A percentile compares a stretch with the other conserved stretches of the same genome.
Evolutionary conservation across 2,113 vertebrate species (phyloP).

Genomic region (Myiagra hebetior): DNA sequence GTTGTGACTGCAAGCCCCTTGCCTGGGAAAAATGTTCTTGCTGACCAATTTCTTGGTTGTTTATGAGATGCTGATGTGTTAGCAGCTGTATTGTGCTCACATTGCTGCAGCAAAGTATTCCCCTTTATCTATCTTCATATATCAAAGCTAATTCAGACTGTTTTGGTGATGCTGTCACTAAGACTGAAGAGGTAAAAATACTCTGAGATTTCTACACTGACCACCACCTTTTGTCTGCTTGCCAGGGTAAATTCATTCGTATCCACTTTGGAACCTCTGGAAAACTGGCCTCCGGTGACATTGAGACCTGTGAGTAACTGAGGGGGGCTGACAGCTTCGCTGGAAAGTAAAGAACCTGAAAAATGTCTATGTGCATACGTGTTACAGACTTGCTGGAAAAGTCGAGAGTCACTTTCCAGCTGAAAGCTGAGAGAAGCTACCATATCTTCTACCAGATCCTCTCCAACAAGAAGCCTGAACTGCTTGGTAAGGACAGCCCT

Average conservation of each 20-base stretch:
- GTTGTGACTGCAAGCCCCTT: background rate
- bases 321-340: background rate
- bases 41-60: background rate
- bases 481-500: slow-evolving; percentile 76
- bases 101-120: background rate
- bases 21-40: background rate
- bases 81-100: background rate
- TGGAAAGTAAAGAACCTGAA: background rate
- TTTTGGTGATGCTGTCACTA: background rate
- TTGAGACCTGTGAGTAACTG: slow-evolving; percentile 76
- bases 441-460: slow-evolving; percentile 95
- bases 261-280: slow-evolving; percentile 78
- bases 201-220: background rate
- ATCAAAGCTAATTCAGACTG: background rate
- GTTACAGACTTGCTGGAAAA: slow-evolving; percentile 86
- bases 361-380: background rate
- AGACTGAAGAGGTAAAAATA: background rate
- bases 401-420: slow-evolving; percentile 88
- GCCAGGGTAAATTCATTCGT: slow-evolving; percentile 77
- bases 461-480: slow-evolving; percentile 86
- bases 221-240: background rate
- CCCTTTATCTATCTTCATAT: background rate
- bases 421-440: slow-evolving; percentile 90
- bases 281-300: slow-evolving; percentile 77
- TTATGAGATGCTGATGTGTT: background rate